phyloP scores from a whole-genome alignment of 2,113 vertebrate genomes.

The Entelurus aequoreus region DNA sequence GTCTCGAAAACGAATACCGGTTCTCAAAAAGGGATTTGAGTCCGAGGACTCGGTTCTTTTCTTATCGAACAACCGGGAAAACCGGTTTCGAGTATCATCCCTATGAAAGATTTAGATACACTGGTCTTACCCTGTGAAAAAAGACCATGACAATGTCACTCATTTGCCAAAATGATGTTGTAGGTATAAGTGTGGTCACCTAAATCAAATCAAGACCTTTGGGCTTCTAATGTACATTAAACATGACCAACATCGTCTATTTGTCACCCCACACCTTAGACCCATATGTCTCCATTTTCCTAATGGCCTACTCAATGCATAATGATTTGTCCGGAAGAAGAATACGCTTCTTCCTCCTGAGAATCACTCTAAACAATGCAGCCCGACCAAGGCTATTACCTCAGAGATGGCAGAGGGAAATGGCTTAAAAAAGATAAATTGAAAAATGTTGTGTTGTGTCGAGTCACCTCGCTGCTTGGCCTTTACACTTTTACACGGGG shows the following conservation, averaged over 20 bases:
- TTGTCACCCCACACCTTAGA: conserved; percentile 56
- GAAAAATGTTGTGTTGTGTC: conserved; percentile 26
- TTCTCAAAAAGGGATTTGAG: too few relatives aligned
- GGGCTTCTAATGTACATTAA: not conserved
- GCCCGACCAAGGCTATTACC: conserved; percentile 49
- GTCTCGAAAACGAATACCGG: too few relatives aligned
- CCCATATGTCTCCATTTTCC: conserved; percentile 75
- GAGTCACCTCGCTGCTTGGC: conserved; percentile 32
- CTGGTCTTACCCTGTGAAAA: not conserved
- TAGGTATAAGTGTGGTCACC: too few relatives aligned
- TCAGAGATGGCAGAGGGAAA: conserved; percentile 41
- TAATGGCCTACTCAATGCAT: conserved; percentile 79
- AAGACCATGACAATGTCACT: not conserved
- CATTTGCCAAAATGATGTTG: too few relatives aligned
- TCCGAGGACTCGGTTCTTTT: too few relatives aligned
- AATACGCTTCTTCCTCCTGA: conserved; percentile 66
- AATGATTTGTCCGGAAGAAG: conserved; percentile 76
- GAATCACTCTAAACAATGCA: conserved; percentile 65
- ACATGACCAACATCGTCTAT: conserved; percentile 45
- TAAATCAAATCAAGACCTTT: not conserved
- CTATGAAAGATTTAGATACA: too few relatives aligned
- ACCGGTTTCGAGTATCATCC: too few relatives aligned
- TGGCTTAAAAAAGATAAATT: conserved; percentile 59
- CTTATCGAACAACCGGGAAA: too few relatives aligned
- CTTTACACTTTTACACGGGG: conserved; percentile 46